Conservation (phyloP, 2,797 vertebrate species). For the Uromys caudimaculatus region DNA sequence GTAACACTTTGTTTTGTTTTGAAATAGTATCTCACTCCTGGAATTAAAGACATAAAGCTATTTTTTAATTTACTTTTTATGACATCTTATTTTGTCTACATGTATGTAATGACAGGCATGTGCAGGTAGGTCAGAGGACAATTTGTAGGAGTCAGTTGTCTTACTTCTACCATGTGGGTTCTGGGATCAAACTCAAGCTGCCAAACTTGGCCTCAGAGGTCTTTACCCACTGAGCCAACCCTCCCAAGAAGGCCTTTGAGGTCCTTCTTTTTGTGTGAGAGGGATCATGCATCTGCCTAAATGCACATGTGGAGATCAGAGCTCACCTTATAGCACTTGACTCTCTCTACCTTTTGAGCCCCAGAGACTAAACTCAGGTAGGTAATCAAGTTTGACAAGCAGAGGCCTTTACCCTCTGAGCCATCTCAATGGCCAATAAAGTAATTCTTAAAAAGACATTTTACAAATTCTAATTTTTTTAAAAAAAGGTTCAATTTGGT, state of each 20-base stretch:
- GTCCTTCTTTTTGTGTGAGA: neutral
- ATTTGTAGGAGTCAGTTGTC: neutral
- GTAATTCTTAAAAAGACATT: neutral
- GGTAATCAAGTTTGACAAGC: no score
- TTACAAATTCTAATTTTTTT: neutral
- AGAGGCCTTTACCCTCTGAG: neutral
- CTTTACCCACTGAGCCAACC: neutral
- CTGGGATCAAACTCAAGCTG: neutral
- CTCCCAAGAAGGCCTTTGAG: neutral
- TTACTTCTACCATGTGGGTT: neutral
- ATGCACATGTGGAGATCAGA: neutral
- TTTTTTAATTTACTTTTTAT: neutral
- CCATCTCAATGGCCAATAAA: neutral
- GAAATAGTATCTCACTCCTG: neutral
- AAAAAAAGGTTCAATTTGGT: conserved; percentile 12
- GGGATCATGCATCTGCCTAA: no score
- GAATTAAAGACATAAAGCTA: conserved; percentile 7
- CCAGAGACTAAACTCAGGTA: neutral
- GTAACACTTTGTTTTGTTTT: neutral
- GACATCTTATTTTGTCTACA: neutral
- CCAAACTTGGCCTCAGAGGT: neutral
- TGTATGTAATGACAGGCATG: neutral
- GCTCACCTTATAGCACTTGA: neutral
- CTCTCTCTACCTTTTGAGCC: neutral
- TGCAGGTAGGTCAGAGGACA: neutral